Base-by-base conservation (phyloP, 2,113 vertebrate genomes). In the Antidorcas marsupialis region DNA sequence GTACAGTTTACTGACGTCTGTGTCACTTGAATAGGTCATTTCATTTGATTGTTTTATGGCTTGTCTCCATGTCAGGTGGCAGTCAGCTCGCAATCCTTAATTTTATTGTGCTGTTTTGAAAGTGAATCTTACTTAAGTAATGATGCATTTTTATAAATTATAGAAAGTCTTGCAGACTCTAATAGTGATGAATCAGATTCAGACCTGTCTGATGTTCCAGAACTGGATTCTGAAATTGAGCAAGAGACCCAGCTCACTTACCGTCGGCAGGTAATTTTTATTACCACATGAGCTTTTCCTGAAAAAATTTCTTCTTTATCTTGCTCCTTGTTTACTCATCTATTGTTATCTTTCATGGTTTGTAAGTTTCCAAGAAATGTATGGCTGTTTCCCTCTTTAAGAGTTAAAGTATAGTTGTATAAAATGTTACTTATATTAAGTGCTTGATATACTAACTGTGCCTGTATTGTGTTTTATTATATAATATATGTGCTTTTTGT, bases 201-300 rank as follows among this genome's bases (percentile, higher is more conserved):
- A 60, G 99, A 99, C 98, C 99, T 99, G 84, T 99, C 99, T 93
- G 99, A 99, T 84, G 99, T 99, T 96, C 99, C 99, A 97, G 99
- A 99, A 98, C 99, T 99, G 99, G 99, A 99, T 98, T 99, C 99
- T 95, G 99, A 99, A 99, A 99, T 99, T 96, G 99, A 99, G 67
- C 99, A 99, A 97, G 99, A 99, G 98, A 99, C 99, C 1, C 99
- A 99, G 98, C 99, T 99, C 89, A 99, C 99, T 4, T 99, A 99
- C 95, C 98, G 99, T 98, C 99, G 99, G 93, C 99, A 99, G 99
- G 99, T 99, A 97, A 59, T 57, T 39, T 79, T 93, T 21, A 2
- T 3, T 86, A 92, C 76, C 85, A 81, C 11, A 0, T 50, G 12
- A 11, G 55, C 60, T 83, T 67, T 11, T 47, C 21, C 28, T 33